phyloP scores from a whole-genome alignment of 2,113 vertebrate species.

The Mobula birostris region DNA sequence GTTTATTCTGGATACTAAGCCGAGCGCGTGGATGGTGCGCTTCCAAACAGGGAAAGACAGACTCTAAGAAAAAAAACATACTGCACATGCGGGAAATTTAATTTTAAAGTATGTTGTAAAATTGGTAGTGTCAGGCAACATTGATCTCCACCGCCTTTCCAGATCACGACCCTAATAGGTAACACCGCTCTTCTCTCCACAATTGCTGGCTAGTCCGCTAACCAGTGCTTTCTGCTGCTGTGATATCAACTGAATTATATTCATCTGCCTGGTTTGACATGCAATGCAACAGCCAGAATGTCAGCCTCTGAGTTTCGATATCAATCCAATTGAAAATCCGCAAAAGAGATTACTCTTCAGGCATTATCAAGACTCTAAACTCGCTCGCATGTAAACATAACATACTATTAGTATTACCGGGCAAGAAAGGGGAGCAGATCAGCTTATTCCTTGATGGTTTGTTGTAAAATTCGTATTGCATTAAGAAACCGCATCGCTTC shows the following conservation, averaged over 20 bases:
- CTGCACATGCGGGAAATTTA: background rate
- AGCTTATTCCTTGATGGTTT: background rate
- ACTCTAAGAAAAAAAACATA: background rate
- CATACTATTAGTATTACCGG: background rate
- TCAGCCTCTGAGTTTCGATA: background rate
- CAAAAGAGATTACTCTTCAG: background rate
- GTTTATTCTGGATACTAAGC: background rate
- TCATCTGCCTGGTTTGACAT: background rate
- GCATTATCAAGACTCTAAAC: background rate
- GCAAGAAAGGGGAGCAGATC: background rate
- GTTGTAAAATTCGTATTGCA: background rate
- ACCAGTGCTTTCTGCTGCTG: background rate
- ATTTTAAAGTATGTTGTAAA: background rate
- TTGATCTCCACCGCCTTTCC: background rate
- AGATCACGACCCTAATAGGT: background rate
- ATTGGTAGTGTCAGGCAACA: background rate
- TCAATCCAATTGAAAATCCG: background rate
- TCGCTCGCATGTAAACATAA: background rate
- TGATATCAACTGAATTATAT: background rate
- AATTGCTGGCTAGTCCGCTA: background rate
- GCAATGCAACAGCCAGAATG: background rate
- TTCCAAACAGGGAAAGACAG: background rate
- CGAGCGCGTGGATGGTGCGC: background rate
- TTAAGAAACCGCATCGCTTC: background rate
- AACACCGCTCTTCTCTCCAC: background rate